Percentiles rank a stretch among this genome's conserved stretches.
phyloP scores from a whole-genome alignment of 1,140 invertebrate species.

The Megalonaias nervosa region DNA sequence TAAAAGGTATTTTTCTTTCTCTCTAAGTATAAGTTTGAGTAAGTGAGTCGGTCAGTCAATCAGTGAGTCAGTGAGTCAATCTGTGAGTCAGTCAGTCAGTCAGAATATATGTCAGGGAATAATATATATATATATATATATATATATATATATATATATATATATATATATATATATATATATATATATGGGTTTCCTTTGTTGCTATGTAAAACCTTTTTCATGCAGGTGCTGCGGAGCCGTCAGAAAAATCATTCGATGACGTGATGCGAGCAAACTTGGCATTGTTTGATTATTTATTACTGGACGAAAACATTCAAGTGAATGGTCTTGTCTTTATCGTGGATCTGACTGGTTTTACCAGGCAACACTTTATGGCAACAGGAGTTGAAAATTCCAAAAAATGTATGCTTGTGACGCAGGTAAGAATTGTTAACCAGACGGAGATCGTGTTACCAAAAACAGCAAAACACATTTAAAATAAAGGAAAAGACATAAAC shows the following conservation, averaged over 20 bases:
- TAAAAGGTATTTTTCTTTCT: no score
- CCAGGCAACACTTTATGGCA: constrained; percentile 25
- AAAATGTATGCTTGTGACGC: constrained; percentile 31
- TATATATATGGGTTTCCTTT: neutral
- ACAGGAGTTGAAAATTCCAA: constrained; percentile 30
- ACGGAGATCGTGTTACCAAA: no score
- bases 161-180: neutral
- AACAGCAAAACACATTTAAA: no score
- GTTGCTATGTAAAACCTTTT: neutral
- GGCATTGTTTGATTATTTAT: constrained; percentile 82
- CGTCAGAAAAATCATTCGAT: constrained; percentile 67
- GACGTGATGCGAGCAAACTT: constrained; percentile 85
- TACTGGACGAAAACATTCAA: constrained; percentile 79
- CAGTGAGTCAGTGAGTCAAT: no score
- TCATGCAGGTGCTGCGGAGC: constrained; percentile 28
- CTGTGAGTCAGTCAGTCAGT: no score
- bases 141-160: neutral
- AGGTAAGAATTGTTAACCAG: constrained; percentile 5
- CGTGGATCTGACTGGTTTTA: constrained; percentile 33
- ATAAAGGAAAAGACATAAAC: no score
- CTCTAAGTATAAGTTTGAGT: no score
- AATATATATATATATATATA: neutral
- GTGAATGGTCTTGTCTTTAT: constrained; percentile 35
- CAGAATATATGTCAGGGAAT: neutral
- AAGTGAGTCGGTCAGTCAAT: no score